Conservation (phyloP, 2,797 vertebrate species). For the Gastrophryne carolinensis region DNA sequence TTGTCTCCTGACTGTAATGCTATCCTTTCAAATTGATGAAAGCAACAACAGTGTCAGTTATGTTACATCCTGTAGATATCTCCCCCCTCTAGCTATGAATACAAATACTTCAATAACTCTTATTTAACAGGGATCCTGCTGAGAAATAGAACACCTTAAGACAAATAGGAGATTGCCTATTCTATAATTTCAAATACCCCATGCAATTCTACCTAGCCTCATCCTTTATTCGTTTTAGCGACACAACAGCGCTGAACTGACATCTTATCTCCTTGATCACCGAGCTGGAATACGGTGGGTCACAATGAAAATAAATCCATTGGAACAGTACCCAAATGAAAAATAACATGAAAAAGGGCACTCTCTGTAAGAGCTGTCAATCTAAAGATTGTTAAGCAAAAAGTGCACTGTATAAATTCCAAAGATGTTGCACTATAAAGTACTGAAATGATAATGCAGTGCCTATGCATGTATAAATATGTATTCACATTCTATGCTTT, state of each 20-base stretch:
- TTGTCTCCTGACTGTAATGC: too few relatives aligned
- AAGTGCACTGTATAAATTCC: too few relatives aligned
- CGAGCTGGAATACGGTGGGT: conserved; percentile 11
- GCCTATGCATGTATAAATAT: too few relatives aligned
- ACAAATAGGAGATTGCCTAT: conserved; percentile 34
- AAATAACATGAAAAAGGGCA: conserved; percentile 19
- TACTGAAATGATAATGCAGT: too few relatives aligned
- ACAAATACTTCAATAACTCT: conserved; percentile 33
- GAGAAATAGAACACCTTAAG: conserved; percentile 35
- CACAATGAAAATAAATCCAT: conserved; percentile 12
- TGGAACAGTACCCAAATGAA: not conserved
- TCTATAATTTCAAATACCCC: conserved; percentile 35
- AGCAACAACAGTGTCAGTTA: not conserved
- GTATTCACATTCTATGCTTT: too few relatives aligned
- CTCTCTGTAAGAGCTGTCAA: not conserved
- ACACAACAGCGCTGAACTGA: conserved; percentile 23
- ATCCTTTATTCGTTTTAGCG: conserved; percentile 37
- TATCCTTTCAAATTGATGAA: not conserved
- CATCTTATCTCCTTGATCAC: conserved; percentile 32
- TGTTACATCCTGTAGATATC: conserved; percentile 1
- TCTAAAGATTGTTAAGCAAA: not conserved
- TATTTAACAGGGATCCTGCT: conserved; percentile 28
- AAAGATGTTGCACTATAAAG: too few relatives aligned
- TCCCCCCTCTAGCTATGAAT: conserved; percentile 24
- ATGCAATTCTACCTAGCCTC: conserved; percentile 1